Base-by-base conservation (phyloP, 64 coral and sea anemone species). In the Actinia tenebrosa region DNA sequence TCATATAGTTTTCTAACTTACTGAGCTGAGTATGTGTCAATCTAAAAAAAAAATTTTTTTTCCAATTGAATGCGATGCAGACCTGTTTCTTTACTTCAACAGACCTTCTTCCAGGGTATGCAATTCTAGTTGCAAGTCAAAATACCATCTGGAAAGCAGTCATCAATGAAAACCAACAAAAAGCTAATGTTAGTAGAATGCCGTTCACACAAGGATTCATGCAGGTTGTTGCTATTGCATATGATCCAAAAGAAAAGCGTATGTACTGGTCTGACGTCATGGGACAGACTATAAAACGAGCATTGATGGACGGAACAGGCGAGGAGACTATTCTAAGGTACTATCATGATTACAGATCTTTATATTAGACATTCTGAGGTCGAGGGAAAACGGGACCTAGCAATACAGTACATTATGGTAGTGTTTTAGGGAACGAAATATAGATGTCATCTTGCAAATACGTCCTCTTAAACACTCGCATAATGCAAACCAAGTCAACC, bases 261-360 rank as follows among this genome's bases (percentile, higher is more conserved):
- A 46, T 97, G 10, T 97, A 97, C 77, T 97, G 94, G 94, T 90
- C 88, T 75, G 94, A 97, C 45, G 91, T 90, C 3, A 3, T 54
- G 0, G 80, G 11, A 15, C 71, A 27, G n/a, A 80, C 44, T 11
- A 93, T 97, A 84, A 88, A 88, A 18, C 94, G 94, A 30, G 86
- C 89, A 45, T 93, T 69, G 37, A 54, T 93, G 59, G 91, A 80
- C 19, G 94, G 94, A 53, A 47, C 50, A 77, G 88, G 85, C 64
- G 88, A 88, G 26, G 80, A 93, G 43, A 78, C 60, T 64, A 72
- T 97, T 20, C 20, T 63, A 1, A 71, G 55, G 94, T 66, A 66
- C 63, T 66, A 23, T 10, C 6, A 66, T 7, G 7, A 58, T 58
- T 58, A 58, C 56, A 58, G 7, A 58, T 50, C 47, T 5, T 50